These are phyloP conservation scores for Prionailurus bengalensis DNA, from an alignment of 2,113 vertebrate species.

Conservation along the genomic window DNA sequence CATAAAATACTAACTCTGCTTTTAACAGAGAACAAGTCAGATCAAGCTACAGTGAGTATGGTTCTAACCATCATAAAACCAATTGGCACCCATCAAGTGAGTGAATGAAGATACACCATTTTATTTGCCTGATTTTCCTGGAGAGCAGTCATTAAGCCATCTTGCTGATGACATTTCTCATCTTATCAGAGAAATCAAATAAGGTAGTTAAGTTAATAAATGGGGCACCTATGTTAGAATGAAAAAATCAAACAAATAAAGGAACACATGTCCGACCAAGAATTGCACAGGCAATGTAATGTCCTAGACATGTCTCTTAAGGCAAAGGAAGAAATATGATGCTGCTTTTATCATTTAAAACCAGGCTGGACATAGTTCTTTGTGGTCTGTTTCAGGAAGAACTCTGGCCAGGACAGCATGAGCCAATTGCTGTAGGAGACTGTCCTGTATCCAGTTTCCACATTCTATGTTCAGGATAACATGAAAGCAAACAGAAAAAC, in stretches of 20 bases:
- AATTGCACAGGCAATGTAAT: neutral
- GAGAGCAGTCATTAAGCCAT: neutral
- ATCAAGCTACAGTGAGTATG: neutral
- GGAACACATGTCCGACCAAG: neutral
- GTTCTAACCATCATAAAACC: neutral
- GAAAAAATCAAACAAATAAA: neutral
- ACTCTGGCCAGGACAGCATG: too few species aligned
- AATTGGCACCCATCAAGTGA: neutral
- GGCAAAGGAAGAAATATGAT: neutral
- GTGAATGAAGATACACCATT: neutral
- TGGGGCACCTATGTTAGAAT: neutral
- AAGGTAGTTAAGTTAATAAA: neutral
- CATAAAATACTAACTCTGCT: neutral
- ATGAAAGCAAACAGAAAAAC: neutral
- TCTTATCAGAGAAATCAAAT: neutral
- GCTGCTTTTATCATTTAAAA: neutral
- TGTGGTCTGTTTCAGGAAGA: neutral
- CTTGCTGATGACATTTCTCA: neutral
- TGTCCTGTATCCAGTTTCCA: neutral
- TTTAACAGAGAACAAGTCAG: neutral
- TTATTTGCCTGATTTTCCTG: neutral
- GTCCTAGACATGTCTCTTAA: neutral
- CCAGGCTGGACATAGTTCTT: neutral
- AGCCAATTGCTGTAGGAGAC: neutral
- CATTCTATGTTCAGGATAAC: rapidly evolving